These are phyloP conservation scores for Corythornis madagascariensis DNA, from an alignment of 2,113 vertebrate species.

Conservation along the genomic window DNA sequence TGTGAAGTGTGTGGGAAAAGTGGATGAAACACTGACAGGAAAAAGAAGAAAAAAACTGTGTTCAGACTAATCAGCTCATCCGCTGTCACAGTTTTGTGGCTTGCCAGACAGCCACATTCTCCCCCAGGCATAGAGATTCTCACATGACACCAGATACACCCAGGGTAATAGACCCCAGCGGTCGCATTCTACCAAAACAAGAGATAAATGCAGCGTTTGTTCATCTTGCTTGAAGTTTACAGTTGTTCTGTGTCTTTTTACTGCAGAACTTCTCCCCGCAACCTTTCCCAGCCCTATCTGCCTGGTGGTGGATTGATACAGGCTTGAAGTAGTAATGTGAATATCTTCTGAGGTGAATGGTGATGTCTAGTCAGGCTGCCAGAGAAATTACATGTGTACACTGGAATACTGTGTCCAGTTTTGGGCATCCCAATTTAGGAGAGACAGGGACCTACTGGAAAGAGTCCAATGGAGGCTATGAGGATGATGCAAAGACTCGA, in stretches of 20 bases:
- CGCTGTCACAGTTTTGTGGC: background rate
- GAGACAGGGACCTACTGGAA: no score
- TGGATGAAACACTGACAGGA: background rate
- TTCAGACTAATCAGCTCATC: slow-evolving; percentile 19
- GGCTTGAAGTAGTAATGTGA: background rate
- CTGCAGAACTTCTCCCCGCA: background rate
- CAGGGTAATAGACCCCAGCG: background rate
- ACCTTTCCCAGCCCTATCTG: background rate
- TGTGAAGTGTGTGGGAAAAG: background rate
- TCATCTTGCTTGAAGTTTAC: background rate
- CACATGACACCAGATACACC: background rate
- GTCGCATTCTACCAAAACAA: background rate
- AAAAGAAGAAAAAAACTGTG: background rate
- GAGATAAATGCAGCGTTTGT: background rate
- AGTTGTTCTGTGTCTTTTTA: background rate
- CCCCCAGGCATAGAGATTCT: background rate
- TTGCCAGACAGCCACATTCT: background rate
- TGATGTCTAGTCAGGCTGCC: background rate
- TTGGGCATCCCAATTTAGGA: no score
- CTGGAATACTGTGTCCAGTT: background rate
- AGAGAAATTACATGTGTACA: background rate
- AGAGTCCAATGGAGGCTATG: no score
- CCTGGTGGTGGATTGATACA: background rate
- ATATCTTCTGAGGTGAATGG: background rate
- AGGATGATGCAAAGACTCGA: no score